phyloP scores from a whole-genome alignment of 2,888 invertebrate species.

The Microdon myrmicae region DNA sequence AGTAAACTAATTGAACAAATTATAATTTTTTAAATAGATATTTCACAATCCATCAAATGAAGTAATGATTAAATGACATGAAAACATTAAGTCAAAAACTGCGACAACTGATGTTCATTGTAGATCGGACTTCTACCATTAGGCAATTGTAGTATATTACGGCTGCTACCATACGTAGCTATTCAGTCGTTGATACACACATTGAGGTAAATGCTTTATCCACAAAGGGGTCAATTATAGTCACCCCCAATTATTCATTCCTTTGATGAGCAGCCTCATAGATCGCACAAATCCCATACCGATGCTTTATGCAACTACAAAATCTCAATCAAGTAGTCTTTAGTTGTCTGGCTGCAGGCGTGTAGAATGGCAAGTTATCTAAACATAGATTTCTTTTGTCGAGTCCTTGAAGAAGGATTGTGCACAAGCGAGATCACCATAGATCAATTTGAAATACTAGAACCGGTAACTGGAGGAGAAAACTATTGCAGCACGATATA shows the following conservation, averaged over 20 bases:
- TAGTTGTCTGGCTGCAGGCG: slow-evolving; percentile 2
- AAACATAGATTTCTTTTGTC: slow-evolving; percentile 58
- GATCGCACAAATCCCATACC: slow-evolving; percentile 14
- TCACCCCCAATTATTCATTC: slow-evolving; percentile 21
- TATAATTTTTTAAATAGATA: too few species aligned
- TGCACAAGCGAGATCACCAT: slow-evolving; percentile 58
- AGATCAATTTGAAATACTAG: slow-evolving; percentile 54
- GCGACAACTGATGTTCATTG: too few species aligned
- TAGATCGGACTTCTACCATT: too few species aligned
- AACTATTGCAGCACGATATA: slow-evolving; percentile 65
- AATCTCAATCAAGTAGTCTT: slow-evolving; percentile 19
- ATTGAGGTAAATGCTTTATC: background rate
- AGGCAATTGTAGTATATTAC: too few species aligned
- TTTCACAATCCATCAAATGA: too few species aligned
- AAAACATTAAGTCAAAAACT: too few species aligned
- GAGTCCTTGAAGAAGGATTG: slow-evolving; percentile 59
- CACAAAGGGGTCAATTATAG: slow-evolving; percentile 17
- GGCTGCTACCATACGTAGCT: too few species aligned
- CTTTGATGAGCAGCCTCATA: slow-evolving; percentile 16
- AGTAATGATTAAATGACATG: too few species aligned
- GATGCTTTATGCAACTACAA: background rate
- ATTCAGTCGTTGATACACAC: too few species aligned
- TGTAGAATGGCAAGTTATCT: slow-evolving; percentile 50
- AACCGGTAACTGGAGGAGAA: slow-evolving; percentile 60
- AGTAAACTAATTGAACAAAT: too few species aligned